phyloP scores from a whole-genome alignment of 2,797 vertebrate genomes.

The Helostoma temminkii region DNA sequence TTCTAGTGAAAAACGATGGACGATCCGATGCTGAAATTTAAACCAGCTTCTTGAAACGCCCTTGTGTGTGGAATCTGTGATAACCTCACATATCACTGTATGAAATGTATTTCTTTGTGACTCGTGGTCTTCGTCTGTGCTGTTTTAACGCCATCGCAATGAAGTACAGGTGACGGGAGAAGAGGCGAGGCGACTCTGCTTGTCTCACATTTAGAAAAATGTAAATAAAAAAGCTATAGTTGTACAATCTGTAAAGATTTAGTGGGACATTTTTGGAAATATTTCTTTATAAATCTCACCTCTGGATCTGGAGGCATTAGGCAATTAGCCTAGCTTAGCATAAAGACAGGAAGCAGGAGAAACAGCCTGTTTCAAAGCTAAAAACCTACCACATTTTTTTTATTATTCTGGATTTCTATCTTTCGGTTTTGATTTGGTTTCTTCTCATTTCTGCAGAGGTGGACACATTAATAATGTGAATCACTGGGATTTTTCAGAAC shows the following conservation, averaged over 20 bases:
- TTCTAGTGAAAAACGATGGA: slow-evolving; percentile 23
- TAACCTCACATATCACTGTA: slow-evolving; percentile 65
- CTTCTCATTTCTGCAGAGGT: too few relatives aligned
- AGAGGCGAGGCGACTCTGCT: too few relatives aligned
- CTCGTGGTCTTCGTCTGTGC: slow-evolving; percentile 42
- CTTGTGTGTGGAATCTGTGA: slow-evolving; percentile 33
- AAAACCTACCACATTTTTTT: neutral
- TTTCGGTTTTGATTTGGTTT: too few relatives aligned
- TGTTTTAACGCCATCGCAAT: slow-evolving; percentile 18
- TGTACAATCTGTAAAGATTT: slow-evolving; percentile 21
- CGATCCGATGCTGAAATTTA: slow-evolving; percentile 21
- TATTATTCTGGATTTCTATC: too few relatives aligned
- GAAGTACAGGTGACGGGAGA: neutral
- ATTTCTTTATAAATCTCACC: neutral
- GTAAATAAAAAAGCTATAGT: slow-evolving; percentile 36
- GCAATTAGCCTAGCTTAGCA: slow-evolving; percentile 20
- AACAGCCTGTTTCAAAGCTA: neutral
- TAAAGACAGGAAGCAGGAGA: neutral
- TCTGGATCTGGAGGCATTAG: neutral
- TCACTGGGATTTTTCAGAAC: too few relatives aligned
- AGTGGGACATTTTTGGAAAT: neutral
- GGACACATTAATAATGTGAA: too few relatives aligned
- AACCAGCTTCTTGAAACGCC: slow-evolving; percentile 43
- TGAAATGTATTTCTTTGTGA: slow-evolving; percentile 18
- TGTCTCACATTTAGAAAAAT: slow-evolving; percentile 1